These are phyloP conservation scores for Strigops habroptila DNA, from an alignment of 2,113 vertebrate species.

Conservation along the genomic window DNA sequence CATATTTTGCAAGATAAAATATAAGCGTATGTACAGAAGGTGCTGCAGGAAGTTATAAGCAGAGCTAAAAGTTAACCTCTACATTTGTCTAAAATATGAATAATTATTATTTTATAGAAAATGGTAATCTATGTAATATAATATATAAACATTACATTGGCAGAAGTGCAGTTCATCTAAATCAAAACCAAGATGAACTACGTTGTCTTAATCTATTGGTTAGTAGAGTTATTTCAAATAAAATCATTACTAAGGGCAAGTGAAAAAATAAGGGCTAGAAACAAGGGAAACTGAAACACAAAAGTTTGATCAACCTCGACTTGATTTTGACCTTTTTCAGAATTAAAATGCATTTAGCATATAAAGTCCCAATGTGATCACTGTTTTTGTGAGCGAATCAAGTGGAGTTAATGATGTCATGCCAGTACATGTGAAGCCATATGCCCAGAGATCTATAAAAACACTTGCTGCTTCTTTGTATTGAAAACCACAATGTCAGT, in stretches of 20 bases:
- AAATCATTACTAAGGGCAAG: neutral
- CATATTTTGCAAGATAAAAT: neutral
- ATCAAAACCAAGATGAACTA: neutral
- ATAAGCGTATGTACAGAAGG: neutral
- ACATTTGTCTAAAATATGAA: neutral
- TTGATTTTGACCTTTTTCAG: neutral
- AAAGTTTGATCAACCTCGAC: neutral
- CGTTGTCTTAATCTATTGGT: neutral
- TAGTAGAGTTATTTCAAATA: neutral
- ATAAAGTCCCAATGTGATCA: neutral
- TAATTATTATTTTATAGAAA: neutral
- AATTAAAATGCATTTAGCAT: neutral
- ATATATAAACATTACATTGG: neutral
- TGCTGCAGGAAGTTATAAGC: neutral
- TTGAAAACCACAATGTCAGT: neutral
- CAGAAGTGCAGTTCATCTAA: neutral
- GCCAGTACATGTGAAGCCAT: neutral
- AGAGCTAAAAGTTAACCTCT: neutral
- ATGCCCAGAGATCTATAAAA: neutral
- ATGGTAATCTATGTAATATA: neutral
- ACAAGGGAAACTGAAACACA: neutral
- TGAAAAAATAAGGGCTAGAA: neutral
- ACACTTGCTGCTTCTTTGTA: neutral
- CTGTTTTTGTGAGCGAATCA: neutral
- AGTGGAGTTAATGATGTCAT: neutral